Evolutionary conservation across 2,797 vertebrate genomes (phyloP).

Genomic region (Oreochromis grahami): DNA sequence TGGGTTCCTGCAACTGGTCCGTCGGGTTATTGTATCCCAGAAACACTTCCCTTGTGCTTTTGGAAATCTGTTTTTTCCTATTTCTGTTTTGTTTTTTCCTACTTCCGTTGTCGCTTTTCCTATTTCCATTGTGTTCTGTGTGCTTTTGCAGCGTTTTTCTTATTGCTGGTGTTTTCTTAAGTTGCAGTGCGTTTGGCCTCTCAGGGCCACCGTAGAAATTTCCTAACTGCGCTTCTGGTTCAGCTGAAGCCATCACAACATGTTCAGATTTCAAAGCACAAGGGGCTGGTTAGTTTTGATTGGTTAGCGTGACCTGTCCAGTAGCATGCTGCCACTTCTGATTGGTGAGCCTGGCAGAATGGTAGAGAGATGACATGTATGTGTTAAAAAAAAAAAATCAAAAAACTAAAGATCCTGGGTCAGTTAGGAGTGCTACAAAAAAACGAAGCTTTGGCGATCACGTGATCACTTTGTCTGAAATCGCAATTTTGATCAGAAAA

Average conservation of each 20-base stretch:
- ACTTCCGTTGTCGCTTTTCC: not conserved
- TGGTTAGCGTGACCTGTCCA: too few relatives aligned
- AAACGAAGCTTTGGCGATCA: not conserved
- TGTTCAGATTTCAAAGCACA: not conserved
- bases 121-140: not conserved
- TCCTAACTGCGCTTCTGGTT: not conserved
- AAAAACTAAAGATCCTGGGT: not conserved
- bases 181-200: not conserved
- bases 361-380: not conserved
- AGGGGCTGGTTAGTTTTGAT: too few relatives aligned
- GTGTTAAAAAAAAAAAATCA: accelerated
- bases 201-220: not conserved
- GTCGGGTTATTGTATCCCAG: too few relatives aligned
- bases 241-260: not conserved
- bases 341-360: not conserved
- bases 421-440: not conserved
- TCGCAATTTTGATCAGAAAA: not conserved
- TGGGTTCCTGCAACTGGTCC: too few relatives aligned
- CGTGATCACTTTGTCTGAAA: not conserved
- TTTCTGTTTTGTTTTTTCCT: too few relatives aligned
- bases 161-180: not conserved
- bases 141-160: not conserved
- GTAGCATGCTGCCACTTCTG: not conserved
- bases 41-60: too few relatives aligned
- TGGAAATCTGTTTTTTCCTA: too few relatives aligned